Base-by-base conservation (phyloP, 2,888 invertebrate genomes). In the Caenorhabditis virilis region DNA sequence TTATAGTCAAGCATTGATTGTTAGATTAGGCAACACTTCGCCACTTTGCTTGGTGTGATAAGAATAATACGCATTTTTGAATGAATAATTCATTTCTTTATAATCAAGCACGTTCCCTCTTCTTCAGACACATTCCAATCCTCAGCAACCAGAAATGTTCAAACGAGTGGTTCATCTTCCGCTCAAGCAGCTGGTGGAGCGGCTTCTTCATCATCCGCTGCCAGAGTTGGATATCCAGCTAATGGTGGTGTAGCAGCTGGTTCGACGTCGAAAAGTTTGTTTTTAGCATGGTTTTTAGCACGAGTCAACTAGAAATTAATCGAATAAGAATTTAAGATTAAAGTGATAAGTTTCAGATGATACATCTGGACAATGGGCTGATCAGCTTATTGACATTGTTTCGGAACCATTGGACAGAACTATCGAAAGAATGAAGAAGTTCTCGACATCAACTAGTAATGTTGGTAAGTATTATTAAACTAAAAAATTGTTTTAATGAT, bases 331-430 rank as follows among this genome's bases (percentile, higher is more conserved):
- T 23, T 15, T 9, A 41, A 20, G 20, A 25, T 25, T n/a, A n/a
- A n/a, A n/a, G n/a, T n/a, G n/a, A n/a, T n/a, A n/a, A 46, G 26
- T 63, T 64, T 43, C 51, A 64, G 64, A 64, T 27, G 72, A 68
- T 20, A 66, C 59, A 33, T 64, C 64, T 22, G 71, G 68, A 33
- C 50, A 74, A n/a, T 83, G 83, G 83, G 74, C 83, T 18, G 82
- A 83, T 54, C 77, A 83, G 56, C 71, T 83, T 67, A 82, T 83
- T 65, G 74, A 74, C 55, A 83, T 83, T 46, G 83, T 83, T 22
- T 72, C 77, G 30, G 83, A 83, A 62, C 83, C 83, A 30, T 82
- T 83, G 74, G 72, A 72, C 49, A 72, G 76, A 42, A 83, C 83
- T 20, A 72, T 83, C 51, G 79, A 82, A 54, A 64, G 83, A 18